Conservation (phyloP, 2,113 vertebrate genomes). For the Crotalus tigris region DNA sequence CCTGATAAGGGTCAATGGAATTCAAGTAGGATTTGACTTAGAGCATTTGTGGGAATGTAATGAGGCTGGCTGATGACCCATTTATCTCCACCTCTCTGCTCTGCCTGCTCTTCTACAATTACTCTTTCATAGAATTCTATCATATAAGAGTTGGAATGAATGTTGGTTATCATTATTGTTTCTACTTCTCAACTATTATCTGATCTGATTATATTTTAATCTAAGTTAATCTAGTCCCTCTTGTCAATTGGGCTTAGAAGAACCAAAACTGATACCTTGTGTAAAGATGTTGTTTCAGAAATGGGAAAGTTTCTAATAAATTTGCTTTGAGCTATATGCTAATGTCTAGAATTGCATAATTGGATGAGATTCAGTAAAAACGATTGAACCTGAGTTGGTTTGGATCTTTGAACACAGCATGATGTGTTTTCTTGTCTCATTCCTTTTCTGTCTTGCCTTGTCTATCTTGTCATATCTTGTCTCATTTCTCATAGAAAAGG, state of each 20-base stretch:
- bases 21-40: neutral
- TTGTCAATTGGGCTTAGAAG: neutral
- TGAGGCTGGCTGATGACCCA: neutral
- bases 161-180: neutral
- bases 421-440: neutral
- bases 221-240: neutral
- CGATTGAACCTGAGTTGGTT: neutral
- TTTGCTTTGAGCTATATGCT: neutral
- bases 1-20: neutral
- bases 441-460: neutral
- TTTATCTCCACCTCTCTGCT: neutral
- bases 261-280: neutral
- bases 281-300: neutral
- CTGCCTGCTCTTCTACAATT: neutral
- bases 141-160: neutral
- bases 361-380: neutral
- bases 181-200: neutral
- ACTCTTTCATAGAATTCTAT: neutral
- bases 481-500: neutral
- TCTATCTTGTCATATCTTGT: neutral
- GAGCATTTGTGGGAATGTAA: neutral
- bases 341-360: neutral
- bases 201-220: neutral
- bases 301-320: neutral
- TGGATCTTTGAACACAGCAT: neutral